Percentiles rank a stretch among this genome's conserved stretches.
These are phyloP conservation scores for Tenthredo notha DNA, from an alignment of 2,888 invertebrate genomes.

Conservation along the genomic window DNA sequence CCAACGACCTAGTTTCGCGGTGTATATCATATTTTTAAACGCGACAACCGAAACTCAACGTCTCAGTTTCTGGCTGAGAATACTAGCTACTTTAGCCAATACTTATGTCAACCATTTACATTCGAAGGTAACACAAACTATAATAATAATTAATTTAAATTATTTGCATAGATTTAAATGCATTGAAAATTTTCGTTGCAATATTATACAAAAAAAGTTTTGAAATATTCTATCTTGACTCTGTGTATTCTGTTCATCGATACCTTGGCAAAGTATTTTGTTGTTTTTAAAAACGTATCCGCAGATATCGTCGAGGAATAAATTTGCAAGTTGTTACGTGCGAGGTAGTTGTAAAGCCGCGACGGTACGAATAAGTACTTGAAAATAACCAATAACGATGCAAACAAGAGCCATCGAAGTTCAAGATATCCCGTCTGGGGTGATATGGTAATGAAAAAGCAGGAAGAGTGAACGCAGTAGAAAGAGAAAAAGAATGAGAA, in stretches of 20 bases:
- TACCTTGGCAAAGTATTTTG: background rate
- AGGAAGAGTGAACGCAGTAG: background rate
- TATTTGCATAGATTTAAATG: background rate
- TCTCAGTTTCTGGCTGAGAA: background rate
- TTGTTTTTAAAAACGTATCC: background rate
- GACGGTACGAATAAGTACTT: slow-evolving; percentile 8
- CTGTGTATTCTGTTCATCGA: background rate
- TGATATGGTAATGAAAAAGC: background rate
- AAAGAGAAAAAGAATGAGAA: background rate
- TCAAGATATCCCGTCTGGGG: slow-evolving; percentile 27
- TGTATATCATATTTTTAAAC: slow-evolving; percentile 58
- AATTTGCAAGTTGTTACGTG: slow-evolving; percentile 4
- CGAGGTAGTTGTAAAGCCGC: background rate
- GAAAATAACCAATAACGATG: slow-evolving; percentile 63
- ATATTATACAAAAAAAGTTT: background rate
- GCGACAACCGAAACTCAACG: slow-evolving; percentile 48
- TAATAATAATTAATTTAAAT: background rate
- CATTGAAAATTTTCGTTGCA: background rate
- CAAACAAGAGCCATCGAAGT: slow-evolving; percentile 57
- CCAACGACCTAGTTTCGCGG: slow-evolving; percentile 66
- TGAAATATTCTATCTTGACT: background rate
- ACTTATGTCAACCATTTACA: background rate
- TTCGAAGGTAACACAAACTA: background rate
- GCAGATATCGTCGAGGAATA: background rate
- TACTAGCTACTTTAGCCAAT: background rate